Base-by-base conservation (phyloP, 1,140 invertebrate genomes). In the Archegozetes longisetosus region DNA sequence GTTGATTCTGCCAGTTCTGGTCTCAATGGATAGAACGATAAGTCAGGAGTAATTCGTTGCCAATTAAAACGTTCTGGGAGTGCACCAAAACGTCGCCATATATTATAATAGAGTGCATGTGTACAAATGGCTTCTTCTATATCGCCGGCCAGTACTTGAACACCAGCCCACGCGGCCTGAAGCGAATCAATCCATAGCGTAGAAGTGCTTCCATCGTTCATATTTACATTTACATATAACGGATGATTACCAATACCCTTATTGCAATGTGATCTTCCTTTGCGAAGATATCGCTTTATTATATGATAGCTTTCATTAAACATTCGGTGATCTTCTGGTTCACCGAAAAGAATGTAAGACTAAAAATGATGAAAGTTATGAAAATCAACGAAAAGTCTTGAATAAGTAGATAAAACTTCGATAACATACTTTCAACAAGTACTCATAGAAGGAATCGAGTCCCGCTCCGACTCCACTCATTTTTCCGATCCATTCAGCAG, bases 1-100 rank as follows among this genome's bases (percentile, higher is more conserved):
- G 82, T 84, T 1, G 81, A 81, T 71, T 84, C 82, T 0, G 79
- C 74, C 55, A 84, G 74, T 66, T 84, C 82, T 26, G 82, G 82
- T 24, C 82, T 64, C 2, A 84, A 70, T 25, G 82, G 81, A 66
- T 84, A 84, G 68, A 84, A 84, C 17, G 69, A 64, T 13, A 84
- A 76, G 69, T 84, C 82, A 2, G 82, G 77, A 28, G 72, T 70
- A 25, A 77, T 73, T 29, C 73, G 67, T 64, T 82, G 75, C 83
- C 82, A 84, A 68, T 84, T 83, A 68, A 77, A 84, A 46, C 82
- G 65, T 67, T 84, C 82, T 2, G 82, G 83, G 47, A 85, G 67
- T 32, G 79, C 76, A 13, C 76, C 78, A 68, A 79, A 84, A 63
- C 77, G 73, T 66, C 77, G 74, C 82, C 82, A 84, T 55, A 84